phyloP scores from a whole-genome alignment of 2,113 vertebrate species.

The Neomonachus schauinslandi region DNA sequence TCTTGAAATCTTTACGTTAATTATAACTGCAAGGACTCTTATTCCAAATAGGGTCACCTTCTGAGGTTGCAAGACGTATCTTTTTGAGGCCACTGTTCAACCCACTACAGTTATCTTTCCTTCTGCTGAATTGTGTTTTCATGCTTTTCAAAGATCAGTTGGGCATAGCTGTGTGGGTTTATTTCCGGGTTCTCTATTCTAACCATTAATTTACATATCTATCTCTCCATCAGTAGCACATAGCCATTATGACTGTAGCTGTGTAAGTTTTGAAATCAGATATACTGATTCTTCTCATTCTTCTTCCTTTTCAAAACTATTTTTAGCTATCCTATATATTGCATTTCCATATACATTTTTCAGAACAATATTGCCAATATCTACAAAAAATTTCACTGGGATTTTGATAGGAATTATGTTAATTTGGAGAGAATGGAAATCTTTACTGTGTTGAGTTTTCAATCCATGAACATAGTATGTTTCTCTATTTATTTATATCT shows the following conservation, averaged over 20 bases:
- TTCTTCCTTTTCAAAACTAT: neutral
- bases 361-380: neutral
- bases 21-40: neutral
- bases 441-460: neutral
- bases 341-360: neutral
- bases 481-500: neutral
- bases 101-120: neutral
- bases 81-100: neutral
- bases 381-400: neutral
- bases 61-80: neutral
- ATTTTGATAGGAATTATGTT: neutral
- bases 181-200: neutral
- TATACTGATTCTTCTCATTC: neutral
- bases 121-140: neutral
- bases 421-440: neutral
- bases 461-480: neutral
- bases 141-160: neutral
- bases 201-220: neutral
- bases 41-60: neutral
- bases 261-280: neutral
- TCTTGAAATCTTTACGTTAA: neutral
- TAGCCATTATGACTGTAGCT: neutral
- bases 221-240: neutral
- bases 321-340: neutral
- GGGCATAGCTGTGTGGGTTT: neutral